These are phyloP conservation scores for Caradrina kadenii DNA, from an alignment of 2,888 invertebrate species.

Conservation along the genomic window DNA sequence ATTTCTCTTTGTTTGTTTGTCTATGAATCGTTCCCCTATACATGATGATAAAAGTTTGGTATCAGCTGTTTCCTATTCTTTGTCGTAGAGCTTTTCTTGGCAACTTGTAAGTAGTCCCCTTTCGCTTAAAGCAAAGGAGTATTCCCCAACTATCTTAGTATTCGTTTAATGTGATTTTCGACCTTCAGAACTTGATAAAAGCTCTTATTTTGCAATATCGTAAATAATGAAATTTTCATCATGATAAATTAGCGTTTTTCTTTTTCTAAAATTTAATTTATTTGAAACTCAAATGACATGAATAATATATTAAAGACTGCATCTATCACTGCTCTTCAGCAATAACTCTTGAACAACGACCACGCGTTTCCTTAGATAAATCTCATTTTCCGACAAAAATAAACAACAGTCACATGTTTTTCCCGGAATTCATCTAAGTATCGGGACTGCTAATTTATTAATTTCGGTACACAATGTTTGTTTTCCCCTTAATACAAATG, in stretches of 20 bases:
- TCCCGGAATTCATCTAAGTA: conserved; percentile 22
- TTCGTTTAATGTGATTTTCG: neutral
- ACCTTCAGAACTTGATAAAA: neutral
- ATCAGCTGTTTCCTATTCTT: conserved; percentile 51
- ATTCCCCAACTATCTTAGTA: neutral
- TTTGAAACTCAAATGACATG: conserved; percentile 23
- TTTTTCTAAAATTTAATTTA: conserved; percentile 9
- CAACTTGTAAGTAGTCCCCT: neutral
- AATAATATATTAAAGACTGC: conserved; percentile 22
- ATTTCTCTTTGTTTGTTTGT: conserved; percentile 85
- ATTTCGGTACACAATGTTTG: conserved; percentile 51
- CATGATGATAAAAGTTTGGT: conserved; percentile 50
- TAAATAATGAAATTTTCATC: neutral
- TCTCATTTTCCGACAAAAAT: conserved; percentile 54
- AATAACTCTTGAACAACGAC: conserved; percentile 49
- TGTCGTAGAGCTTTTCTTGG: conserved; percentile 1
- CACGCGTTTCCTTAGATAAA: conserved; percentile 56
- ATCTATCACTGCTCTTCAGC: conserved; percentile 34
- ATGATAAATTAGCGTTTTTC: neutral
- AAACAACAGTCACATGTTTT: conserved; percentile 37
- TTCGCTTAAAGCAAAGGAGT: neutral
- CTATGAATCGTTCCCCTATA: conserved; percentile 77
- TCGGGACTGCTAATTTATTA: conserved; percentile 56
- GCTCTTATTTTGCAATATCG: neutral
- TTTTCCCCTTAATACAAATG: conserved; percentile 73